Evolutionary conservation across 2,888 invertebrate species (phyloP).

Genomic region (Pyralis farinalis): DNA sequence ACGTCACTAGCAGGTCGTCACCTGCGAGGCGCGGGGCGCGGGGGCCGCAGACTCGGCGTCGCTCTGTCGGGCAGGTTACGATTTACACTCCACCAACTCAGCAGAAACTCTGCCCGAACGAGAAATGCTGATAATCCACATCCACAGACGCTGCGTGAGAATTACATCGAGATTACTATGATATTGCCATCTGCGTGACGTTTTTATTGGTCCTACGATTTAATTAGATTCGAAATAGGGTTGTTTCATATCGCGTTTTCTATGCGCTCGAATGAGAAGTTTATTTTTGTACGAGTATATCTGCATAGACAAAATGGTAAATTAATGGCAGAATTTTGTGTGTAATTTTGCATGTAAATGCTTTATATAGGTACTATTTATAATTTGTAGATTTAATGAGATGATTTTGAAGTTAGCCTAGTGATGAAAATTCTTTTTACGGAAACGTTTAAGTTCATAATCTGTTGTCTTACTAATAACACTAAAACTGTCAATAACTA

Average conservation of each 20-base stretch:
- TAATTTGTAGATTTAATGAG: no score
- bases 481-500: no score
- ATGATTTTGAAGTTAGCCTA: no score
- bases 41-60: slow-evolving; percentile 62
- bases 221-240: slow-evolving; percentile 49
- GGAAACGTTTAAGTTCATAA: no score
- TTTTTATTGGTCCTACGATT: slow-evolving; percentile 51
- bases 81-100: slow-evolving; percentile 79
- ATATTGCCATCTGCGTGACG: slow-evolving; percentile 44
- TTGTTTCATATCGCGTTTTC: slow-evolving; percentile 4
- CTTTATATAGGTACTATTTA: no score
- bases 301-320: no score
- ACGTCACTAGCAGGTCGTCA: slow-evolving; percentile 59
- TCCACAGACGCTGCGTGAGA: slow-evolving; percentile 65
- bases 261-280: neutral
- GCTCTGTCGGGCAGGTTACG: slow-evolving; percentile 79
- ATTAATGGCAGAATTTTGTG: no score
- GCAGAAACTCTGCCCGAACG: slow-evolving; percentile 70
- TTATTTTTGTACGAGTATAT: neutral
- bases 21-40: slow-evolving; percentile 55
- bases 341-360: no score
- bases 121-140: slow-evolving; percentile 78
- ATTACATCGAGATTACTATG: slow-evolving; percentile 72
- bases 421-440: no score
- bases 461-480: no score